These are phyloP conservation scores for Fratercula arctica DNA, from an alignment of 2,797 vertebrate species.

Conservation along the genomic window DNA sequence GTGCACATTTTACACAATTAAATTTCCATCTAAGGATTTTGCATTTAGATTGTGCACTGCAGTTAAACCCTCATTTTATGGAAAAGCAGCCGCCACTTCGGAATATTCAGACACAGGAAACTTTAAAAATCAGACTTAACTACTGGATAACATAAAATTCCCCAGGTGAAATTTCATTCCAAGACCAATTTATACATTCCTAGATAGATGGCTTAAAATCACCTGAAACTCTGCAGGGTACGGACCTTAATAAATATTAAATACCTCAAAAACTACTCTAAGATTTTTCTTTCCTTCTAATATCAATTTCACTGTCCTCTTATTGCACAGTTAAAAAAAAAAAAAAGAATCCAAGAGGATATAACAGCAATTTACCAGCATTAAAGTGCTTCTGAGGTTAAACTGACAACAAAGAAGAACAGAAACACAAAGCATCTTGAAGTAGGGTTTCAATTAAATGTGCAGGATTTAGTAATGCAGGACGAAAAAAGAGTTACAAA, in stretches of 20 bases:
- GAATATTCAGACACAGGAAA: conserved; percentile 59
- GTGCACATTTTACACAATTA: conserved; percentile 76
- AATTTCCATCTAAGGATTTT: conserved; percentile 77
- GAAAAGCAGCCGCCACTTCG: conserved; percentile 16
- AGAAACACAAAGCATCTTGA: conserved; percentile 77
- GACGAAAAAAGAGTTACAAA: conserved; percentile 77
- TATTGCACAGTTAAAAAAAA: conserved; percentile 53
- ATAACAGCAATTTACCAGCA: conserved; percentile 79
- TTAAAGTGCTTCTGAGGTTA: conserved; percentile 79
- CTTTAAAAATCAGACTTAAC: conserved; percentile 74
- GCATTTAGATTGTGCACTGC: conserved; percentile 71
- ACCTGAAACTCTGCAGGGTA: conserved; percentile 70
- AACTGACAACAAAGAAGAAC: conserved; percentile 77
- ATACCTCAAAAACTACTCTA: conserved; percentile 72
- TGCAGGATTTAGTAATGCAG: conserved; percentile 78
- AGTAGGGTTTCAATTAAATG: conserved; percentile 83
- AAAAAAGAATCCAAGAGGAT: conserved; percentile 69
- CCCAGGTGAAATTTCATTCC: conserved; percentile 68
- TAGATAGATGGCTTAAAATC: conserved; percentile 72
- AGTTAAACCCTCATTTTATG: conserved; percentile 65
- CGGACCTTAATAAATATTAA: conserved; percentile 80
- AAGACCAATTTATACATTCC: conserved; percentile 73
- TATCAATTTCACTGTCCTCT: conserved; percentile 71
- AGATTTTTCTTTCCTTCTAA: conserved; percentile 67
- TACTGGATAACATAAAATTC: conserved; percentile 77